Base-by-base conservation (phyloP, 1,140 invertebrate genomes). In the Forficula auricularia region DNA sequence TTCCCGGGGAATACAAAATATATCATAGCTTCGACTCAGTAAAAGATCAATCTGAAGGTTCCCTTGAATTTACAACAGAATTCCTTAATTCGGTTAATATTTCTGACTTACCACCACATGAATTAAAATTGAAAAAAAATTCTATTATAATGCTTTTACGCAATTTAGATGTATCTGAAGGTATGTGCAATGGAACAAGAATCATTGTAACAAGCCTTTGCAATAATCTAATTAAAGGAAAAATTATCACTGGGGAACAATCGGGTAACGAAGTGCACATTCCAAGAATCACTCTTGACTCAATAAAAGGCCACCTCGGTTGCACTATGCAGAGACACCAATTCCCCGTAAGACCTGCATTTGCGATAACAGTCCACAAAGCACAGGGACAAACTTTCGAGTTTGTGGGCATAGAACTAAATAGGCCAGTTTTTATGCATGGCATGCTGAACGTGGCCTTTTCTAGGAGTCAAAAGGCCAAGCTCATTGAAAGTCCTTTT, bases 351-450 rank as follows among this genome's bases (percentile, higher is more conserved):
- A 36, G 53, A 40, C 46, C 57, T 1, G 38, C 50, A 10, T 67
- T 61, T 51, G 57, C 57, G 6, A 59, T 67, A 47, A 62, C 63
- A 12, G 57, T 65, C 4, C 62, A 65, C 45, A 66, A 66, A 45
- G 40, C 54, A 2, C 61, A 67, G 48, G 63, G 63, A 16, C 61
- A 65, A 48, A 48, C 32, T 13, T 45, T 42, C 47, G 22, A 45
- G 18, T 40, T 15, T 19, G 51, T 27, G 12, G 54, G 52, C 19
- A 12, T 57, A 6, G 10, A 38, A 22, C 51, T 57, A 8, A 10
- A 10, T 18, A 12, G 45, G n/a, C 31, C 44, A 30, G 42, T 44
- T n/a, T 61, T 60, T 39, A 45, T 43, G 3, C 58, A 58, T 22
- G 60, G 58, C 0, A 51, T 60, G 46, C 40, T 58, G 12, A 61